Conservation (phyloP, 1,140 invertebrate species). For the Nautilus pompilius region DNA sequence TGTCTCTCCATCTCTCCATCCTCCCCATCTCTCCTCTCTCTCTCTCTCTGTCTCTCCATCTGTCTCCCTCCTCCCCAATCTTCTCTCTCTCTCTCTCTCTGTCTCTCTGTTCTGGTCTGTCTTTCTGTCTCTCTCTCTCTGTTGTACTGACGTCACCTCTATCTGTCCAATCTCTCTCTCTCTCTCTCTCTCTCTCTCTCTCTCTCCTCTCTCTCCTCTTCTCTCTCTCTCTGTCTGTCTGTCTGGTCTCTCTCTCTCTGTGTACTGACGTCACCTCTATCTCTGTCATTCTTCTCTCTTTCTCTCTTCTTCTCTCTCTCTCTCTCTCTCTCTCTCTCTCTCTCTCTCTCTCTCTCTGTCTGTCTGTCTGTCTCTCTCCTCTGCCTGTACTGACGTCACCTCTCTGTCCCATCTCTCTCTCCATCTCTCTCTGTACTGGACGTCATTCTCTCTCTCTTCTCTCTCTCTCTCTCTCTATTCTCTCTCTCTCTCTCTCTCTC, state of each 20-base stretch:
- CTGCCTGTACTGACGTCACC: background rate
- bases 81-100: background rate
- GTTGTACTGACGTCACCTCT: background rate
- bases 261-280: background rate
- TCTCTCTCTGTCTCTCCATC: background rate
- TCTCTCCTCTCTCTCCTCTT: background rate
- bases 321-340: background rate
- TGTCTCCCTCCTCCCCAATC: background rate
- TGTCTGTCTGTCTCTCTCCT: background rate
- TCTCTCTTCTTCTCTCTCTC: background rate
- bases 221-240: background rate
- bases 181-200: conserved; percentile 1
- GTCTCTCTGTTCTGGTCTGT: background rate
- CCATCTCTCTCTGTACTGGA: background rate
- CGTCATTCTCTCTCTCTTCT: background rate
- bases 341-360: background rate
- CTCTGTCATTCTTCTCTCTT: background rate
- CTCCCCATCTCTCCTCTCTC: background rate
- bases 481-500: background rate
- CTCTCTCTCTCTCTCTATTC: background rate
- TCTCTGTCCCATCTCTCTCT: background rate
- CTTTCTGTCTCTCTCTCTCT: background rate
- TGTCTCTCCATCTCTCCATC: background rate
- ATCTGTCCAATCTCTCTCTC: background rate
- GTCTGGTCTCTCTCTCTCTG: background rate